Percentiles rank a stretch among this genome's conserved stretches.
Conservation (phyloP, 2,888 invertebrate species). For the Pandemis corylana region DNA sequence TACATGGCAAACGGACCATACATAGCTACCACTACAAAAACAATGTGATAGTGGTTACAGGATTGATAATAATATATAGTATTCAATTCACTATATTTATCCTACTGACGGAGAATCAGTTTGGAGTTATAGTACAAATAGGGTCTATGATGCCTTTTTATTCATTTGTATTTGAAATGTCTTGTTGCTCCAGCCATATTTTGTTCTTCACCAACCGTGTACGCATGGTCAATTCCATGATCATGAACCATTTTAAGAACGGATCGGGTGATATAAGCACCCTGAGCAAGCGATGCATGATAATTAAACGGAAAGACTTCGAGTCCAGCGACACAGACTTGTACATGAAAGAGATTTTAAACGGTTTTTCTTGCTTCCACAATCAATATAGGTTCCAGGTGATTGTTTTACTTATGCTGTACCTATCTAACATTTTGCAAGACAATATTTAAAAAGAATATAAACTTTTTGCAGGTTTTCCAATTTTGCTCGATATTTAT, state of each 20-base stretch:
- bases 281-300: background rate
- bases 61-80: background rate
- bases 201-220: background rate
- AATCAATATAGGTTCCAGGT: slow-evolving; percentile 51
- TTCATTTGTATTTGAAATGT: background rate
- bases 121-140: background rate
- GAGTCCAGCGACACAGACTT: slow-evolving; percentile 46
- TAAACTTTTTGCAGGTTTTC: slow-evolving; percentile 54
- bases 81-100: background rate
- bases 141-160: background rate
- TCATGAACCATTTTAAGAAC: background rate
- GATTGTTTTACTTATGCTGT: slow-evolving; percentile 3
- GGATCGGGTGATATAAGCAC: background rate
- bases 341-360: slow-evolving; percentile 51
- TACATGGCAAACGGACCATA: background rate
- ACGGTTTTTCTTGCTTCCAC: slow-evolving; percentile 48
- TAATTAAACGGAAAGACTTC: slow-evolving; percentile 50
- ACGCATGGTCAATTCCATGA: background rate
- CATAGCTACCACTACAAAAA: slow-evolving; percentile 2
- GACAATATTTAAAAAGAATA: background rate
- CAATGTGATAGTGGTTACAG: background rate
- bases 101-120: background rate
- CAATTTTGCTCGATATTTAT: slow-evolving; percentile 60
- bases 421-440: background rate
- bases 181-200: background rate